These are phyloP conservation scores for Globia sparganii DNA, from an alignment of 2,888 invertebrate genomes.

Conservation along the genomic window DNA sequence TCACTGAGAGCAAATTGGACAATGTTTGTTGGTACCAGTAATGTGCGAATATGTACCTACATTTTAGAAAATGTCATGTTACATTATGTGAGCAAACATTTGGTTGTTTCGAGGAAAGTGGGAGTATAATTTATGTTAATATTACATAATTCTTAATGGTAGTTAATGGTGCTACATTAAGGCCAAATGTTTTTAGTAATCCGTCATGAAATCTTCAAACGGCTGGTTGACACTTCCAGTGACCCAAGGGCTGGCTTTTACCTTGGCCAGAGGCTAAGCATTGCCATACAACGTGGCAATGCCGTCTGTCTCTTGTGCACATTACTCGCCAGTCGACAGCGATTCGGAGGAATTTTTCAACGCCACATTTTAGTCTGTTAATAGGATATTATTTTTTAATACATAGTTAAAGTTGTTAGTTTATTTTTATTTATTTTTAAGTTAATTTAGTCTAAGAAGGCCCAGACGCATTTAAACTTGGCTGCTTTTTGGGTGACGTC, in stretches of 20 bases:
- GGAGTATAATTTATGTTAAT: not conserved
- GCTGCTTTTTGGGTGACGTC: not conserved
- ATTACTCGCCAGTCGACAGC: too few species aligned
- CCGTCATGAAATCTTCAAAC: not conserved
- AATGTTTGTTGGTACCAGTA: conserved; percentile 21
- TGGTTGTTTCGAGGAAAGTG: not conserved
- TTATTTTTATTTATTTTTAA: not conserved
- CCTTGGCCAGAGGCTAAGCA: not conserved
- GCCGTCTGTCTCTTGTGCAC: too few species aligned
- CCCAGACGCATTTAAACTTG: not conserved
- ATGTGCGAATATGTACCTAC: not conserved
- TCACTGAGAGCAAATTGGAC: conserved; percentile 38
- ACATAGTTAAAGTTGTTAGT: not conserved
- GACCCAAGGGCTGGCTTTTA: not conserved
- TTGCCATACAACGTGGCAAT: not conserved
- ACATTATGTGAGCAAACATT: conserved; percentile 2
- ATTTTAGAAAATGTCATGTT: conserved; percentile 16
- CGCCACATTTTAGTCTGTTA: not conserved
- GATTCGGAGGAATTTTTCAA: not conserved
- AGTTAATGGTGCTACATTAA: not conserved
- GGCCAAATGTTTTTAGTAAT: not conserved
- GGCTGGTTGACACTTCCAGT: not conserved
- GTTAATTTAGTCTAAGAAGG: not conserved
- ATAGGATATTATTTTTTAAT: not conserved
- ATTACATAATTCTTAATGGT: too few species aligned